A percentile compares a stretch with the other conserved stretches of the same genome.
phyloP scores from a whole-genome alignment of 2,888 invertebrate species.

The Smittia aterrima region DNA sequence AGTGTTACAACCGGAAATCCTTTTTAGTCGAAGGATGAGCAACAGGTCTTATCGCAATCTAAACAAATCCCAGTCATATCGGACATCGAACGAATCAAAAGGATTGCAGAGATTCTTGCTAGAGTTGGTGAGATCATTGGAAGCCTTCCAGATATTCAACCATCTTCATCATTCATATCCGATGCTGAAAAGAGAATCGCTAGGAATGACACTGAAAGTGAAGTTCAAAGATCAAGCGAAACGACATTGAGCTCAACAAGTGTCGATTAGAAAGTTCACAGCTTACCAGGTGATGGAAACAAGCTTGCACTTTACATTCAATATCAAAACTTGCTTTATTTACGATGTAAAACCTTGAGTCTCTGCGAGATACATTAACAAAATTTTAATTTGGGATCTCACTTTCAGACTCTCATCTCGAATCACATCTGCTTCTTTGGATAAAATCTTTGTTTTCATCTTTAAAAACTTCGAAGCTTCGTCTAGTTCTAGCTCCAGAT shows the following conservation, averaged over 20 bases:
- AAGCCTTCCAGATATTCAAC: background rate
- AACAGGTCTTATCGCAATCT: background rate
- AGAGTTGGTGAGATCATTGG: constrained; percentile 17
- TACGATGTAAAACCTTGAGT: constrained; percentile 51
- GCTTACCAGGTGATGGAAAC: too few relatives aligned
- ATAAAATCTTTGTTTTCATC: constrained; percentile 65
- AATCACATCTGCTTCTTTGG: constrained; percentile 62
- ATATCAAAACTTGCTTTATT: background rate
- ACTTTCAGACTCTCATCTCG: constrained; percentile 67
- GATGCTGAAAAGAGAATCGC: background rate
- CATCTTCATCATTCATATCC: background rate
- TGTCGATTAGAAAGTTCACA: too few relatives aligned
- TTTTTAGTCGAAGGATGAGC: too few relatives aligned
- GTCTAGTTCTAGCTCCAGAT: constrained; percentile 66
- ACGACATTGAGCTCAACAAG: background rate
- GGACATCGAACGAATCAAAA: constrained; percentile 38
- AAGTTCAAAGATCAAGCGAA: background rate
- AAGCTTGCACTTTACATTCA: too few relatives aligned
- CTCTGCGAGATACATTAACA: constrained; percentile 67
- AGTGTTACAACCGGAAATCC: too few relatives aligned
- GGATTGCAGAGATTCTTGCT: constrained; percentile 20
- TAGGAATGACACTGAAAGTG: background rate
- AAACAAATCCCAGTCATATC: constrained; percentile 35
- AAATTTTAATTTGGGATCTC: constrained; percentile 75
- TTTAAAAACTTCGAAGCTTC: constrained; percentile 73